Base-by-base conservation (phyloP, 2,888 invertebrate genomes). In the Brachypalpus laphriformis region DNA sequence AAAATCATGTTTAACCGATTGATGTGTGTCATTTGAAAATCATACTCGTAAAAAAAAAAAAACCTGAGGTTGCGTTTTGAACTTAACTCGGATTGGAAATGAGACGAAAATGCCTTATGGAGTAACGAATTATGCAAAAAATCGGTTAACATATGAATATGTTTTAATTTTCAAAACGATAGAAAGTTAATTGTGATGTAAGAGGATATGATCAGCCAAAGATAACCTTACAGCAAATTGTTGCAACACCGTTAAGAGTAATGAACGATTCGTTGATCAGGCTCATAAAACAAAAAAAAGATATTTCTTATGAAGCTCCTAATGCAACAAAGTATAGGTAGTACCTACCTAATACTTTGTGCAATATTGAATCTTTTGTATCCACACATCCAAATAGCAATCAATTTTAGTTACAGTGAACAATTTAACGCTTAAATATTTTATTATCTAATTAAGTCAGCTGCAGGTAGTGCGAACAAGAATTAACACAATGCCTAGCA, bases 141-240 rank as follows among this genome's bases (percentile, higher is more conserved):
- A 57, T 37, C 47, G 16, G 34, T 74, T 31, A 40, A 51, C 49
- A 61, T 56, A 20, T 57, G 57, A 75, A 75, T 66, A 65, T 47
- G 37, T 4, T 65, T 74, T 56, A 34, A 22, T 45, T 40, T 63
- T 20, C 18, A 47, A 25, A 75, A 57, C 28, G 56, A 47, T 75
- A 49, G 75, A 75, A 75, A 75, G 66, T 66, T 54, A 45, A 57
- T 66, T 47, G 45, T 75, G 75, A 66, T 28, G 16, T 66, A 75
- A 75, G 51, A 65, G 45, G 22, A 51, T 42, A 25, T 74, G 49
- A 59, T 49, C 59, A 45, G 22, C 20, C 28, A 5, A 31, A 28
- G 31, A 25, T 47, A 51, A 61, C 28, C 9, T 40, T 40, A 40
- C 18, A n/a, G 11, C 25, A 25, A 40, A 51, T 40, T 28, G 16